phyloP scores from a whole-genome alignment of 2,113 vertebrate genomes.

The Halichoeres trimaculatus region DNA sequence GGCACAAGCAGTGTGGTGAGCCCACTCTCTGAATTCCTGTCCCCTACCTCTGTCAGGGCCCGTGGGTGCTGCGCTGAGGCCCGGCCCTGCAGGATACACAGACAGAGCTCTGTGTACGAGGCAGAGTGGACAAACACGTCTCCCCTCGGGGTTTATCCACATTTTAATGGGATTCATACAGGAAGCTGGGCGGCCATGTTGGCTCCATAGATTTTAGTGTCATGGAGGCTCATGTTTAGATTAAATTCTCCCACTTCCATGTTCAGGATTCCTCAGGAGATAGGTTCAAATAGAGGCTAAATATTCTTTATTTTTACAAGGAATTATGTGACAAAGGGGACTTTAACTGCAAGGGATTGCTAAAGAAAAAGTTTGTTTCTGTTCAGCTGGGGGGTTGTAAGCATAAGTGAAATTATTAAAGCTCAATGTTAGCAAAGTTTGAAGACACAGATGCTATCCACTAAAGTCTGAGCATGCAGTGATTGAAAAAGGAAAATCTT shows the following conservation, averaged over 20 bases:
- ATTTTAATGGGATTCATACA: slow-evolving; percentile 50
- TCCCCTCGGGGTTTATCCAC: slow-evolving; percentile 22
- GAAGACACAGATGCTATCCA: too few species aligned
- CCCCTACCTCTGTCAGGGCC: slow-evolving; percentile 61
- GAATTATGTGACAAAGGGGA: neutral
- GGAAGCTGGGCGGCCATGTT: slow-evolving; percentile 49
- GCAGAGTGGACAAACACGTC: slow-evolving; percentile 62
- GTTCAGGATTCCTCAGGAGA: slow-evolving; percentile 19
- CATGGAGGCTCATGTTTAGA: slow-evolving; percentile 4
- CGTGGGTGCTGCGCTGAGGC: slow-evolving; percentile 73
- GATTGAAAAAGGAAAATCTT: too few species aligned
- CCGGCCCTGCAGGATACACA: slow-evolving; percentile 59
- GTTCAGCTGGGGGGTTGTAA: too few species aligned
- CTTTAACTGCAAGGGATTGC: neutral
- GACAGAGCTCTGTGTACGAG: slow-evolving; percentile 63
- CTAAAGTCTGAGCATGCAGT: too few species aligned
- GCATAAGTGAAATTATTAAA: too few species aligned
- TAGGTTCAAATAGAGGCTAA: slow-evolving; percentile 21
- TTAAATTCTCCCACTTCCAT: slow-evolving; percentile 10
- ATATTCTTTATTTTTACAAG: neutral
- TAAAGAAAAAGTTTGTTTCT: neutral
- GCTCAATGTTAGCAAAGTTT: too few species aligned
- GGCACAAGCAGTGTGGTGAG: slow-evolving; percentile 59
- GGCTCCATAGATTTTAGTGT: neutral
- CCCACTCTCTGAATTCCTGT: slow-evolving; percentile 80